phyloP scores from a whole-genome alignment of 2,113 vertebrate genomes.

The Eurystomus gularis region DNA sequence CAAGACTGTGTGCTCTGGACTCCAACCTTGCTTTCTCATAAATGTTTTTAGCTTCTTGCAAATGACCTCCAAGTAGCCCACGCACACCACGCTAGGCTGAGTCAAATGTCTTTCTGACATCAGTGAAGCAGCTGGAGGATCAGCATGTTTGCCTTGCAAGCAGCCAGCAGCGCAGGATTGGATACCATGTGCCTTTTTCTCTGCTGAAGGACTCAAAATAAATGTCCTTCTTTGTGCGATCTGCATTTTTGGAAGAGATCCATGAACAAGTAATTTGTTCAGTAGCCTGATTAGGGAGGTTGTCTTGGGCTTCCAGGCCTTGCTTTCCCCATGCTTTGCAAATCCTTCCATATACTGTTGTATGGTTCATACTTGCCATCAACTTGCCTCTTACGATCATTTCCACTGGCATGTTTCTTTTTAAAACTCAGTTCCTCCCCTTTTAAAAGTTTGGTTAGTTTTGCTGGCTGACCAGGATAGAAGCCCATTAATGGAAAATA shows the following conservation, averaged over 20 bases:
- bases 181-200: background rate
- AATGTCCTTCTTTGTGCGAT: background rate
- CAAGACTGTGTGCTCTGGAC: background rate
- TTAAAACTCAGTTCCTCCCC: background rate
- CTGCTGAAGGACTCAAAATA: background rate
- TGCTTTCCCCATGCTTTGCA: background rate
- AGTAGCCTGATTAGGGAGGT: background rate
- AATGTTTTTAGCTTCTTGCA: background rate
- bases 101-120: background rate
- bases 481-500: background rate
- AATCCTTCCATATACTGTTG: background rate
- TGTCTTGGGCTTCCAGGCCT: background rate
- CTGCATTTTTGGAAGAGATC: background rate
- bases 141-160: background rate
- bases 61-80: background rate
- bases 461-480: background rate
- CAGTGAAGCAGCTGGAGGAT: slow-evolving; percentile 1
- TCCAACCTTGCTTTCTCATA: background rate
- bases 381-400: fast-evolving
- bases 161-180: background rate
- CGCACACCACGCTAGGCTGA: background rate
- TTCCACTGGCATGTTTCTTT: background rate
- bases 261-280: background rate
- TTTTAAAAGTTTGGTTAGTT: background rate
- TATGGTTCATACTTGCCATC: background rate